phyloP scores from a whole-genome alignment of 2,113 vertebrate species.

The Corythaixoides concolor region DNA sequence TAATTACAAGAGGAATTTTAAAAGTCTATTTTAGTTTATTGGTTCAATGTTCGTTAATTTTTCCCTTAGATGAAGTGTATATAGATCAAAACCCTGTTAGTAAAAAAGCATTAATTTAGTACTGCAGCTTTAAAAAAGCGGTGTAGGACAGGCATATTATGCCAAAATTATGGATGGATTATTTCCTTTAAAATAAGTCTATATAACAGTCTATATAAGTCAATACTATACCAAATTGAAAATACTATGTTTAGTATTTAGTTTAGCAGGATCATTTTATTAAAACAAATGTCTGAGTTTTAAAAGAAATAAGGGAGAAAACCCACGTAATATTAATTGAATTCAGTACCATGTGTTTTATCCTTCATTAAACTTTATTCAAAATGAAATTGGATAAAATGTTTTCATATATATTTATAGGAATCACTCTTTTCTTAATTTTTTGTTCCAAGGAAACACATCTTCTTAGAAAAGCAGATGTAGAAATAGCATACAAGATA shows the following conservation, averaged over 20 bases:
- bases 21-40: neutral
- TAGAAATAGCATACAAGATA: neutral
- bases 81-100: neutral
- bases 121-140: neutral
- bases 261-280: neutral
- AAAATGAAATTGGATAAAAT: neutral
- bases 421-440: neutral
- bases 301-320: neutral
- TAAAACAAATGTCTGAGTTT: neutral
- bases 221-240: neutral
- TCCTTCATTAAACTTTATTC: neutral
- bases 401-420: neutral
- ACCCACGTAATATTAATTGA: neutral
- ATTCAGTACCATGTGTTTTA: neutral
- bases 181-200: neutral
- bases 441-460: neutral
- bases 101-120: neutral
- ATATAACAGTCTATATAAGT: neutral
- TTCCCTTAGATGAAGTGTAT: neutral
- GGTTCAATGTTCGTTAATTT: neutral
- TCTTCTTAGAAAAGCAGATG: neutral
- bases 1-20: neutral
- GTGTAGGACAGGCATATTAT: neutral
- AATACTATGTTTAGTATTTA: neutral
- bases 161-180: neutral